Evolutionary conservation across 2,797 vertebrate genomes (phyloP), one percentile per base, ranked within the genome.

Genomic region (Aeoliscus strigatus): DNA sequence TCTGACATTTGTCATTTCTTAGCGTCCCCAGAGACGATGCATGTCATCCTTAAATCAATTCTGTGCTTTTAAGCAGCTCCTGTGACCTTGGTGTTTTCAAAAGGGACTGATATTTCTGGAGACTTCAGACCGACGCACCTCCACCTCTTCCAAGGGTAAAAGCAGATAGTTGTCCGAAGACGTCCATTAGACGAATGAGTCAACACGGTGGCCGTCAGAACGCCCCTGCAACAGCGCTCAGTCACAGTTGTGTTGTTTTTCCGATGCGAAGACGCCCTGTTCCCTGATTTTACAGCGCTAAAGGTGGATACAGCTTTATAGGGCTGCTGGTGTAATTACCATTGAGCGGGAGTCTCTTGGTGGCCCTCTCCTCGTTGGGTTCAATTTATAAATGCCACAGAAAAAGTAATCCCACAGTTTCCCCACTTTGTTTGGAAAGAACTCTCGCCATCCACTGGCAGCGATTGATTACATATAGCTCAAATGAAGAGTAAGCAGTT

Each of bases 371-470:
- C 51, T 83, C 47, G 10, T 81, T 79, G 73, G 63, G 51, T 66
- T 82, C 81, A 77, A 84, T 87, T 86, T 83, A 84, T 88, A 87
- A 89, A 86, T 83, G 82, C 80, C 81, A 77, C 50, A 23, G 65
- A 64, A 67, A 59, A 52, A 83, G 84, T 82, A 82, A 86, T 87
- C 75, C 72, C 60, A 64, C 65, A 36, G 70, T 84, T 80, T 74
- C 76, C 79, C 60, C 75, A 70, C 81, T 80, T 70, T 66, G 73
- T 81, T 79, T 75, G 67, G 66, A 73, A 74, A 64, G 36, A 44
- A 64, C 67, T 75, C 33, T 14, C 49, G 67, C 69, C 64, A 50
- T 73, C 66, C 56, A 42, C 45, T 62, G 62, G 57, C 68, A 62
- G 34, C 63, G 69, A 88, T 87, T 87, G 81, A 89, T 86, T 82